Evolutionary conservation across 1,140 invertebrate species (phyloP), one percentile per base, ranked within the genome.

Genomic region (Drosophila nannoptera): DNA sequence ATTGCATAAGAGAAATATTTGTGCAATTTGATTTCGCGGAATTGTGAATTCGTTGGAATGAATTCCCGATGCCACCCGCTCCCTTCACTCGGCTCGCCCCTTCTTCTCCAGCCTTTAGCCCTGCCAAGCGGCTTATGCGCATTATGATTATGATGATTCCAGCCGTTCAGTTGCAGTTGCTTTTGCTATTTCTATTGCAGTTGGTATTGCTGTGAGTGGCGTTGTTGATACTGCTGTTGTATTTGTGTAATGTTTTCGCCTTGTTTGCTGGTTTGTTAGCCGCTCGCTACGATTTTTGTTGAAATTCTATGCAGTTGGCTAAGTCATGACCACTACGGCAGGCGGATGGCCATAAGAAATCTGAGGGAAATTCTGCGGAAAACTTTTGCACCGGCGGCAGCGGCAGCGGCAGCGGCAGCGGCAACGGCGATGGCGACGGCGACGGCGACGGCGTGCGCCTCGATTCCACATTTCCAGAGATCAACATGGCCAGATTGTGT

Each of bases 11-110:
- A 72, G 77, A 84, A 86, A 86, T 87, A 87, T 87, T 87, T 87
- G 74, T 87, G 84, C 84, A 87, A 87, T 87, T 87, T 87, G 74
- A 87, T 87, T 87, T 87, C 84, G 84, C 72, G 76, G 84, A 87
- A 87, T 87, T 87, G 84, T 65, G 86, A 87, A 84, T 87, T 87
- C 84, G 72, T 64, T 87, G 84, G 84, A 87, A 87, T 84, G 77
- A 84, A 84, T 84, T 80, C 69, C 80, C 78, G 58, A 45, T 58
- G 31, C 46, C 12, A 11, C 4, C 35, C 60, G 29, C 42, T 40
- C 7, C 12, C 48, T n/a, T 22, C 22, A 31, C 29, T n/a, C 55
- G 16, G 1, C 11, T 40, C 33, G n/a, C 38, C 50, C 65, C 33
- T 12, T 33, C 11, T 29, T 43, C 49, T 9, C 45, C 43, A 43